Percentiles rank a stretch among this genome's conserved stretches.
Evolutionary conservation across 2,797 vertebrate genomes (phyloP).

Genomic region (Danio tinwini): DNA sequence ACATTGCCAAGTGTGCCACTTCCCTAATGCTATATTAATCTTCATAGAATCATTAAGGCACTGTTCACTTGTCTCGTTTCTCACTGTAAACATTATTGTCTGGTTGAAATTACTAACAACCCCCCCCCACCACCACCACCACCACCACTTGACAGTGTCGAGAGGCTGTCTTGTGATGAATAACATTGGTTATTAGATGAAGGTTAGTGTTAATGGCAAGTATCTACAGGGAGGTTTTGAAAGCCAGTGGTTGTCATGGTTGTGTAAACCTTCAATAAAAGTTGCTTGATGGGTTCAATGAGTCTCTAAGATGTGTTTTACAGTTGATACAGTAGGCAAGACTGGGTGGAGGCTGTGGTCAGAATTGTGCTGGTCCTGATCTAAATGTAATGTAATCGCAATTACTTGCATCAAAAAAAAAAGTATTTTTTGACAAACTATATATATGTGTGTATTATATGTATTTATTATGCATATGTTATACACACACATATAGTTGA

Average conservation of each 20-base stretch:
- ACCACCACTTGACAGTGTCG: background rate
- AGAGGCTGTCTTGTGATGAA: conserved; percentile 14
- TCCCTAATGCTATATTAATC: background rate
- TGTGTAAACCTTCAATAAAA: background rate
- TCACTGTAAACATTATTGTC: background rate
- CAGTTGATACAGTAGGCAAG: background rate
- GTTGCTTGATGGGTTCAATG: background rate
- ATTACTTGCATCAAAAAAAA: too few relatives aligned
- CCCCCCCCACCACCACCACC: too few relatives aligned
- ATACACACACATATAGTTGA: too few relatives aligned
- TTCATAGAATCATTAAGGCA: conserved; percentile 15
- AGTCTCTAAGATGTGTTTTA: background rate
- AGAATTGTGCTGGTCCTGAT: background rate
- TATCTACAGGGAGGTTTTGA: conserved; percentile 4
- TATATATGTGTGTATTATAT: too few relatives aligned
- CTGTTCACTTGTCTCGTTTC: background rate
- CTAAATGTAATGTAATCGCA: too few relatives aligned
- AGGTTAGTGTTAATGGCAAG: background rate
- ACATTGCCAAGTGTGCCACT: background rate
- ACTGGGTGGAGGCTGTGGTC: background rate
- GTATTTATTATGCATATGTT: too few relatives aligned
- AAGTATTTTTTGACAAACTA: too few relatives aligned
- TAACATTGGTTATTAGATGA: background rate
- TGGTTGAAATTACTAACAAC: background rate
- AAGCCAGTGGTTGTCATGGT: conserved; percentile 43